Evolutionary conservation across 2,797 vertebrate genomes (phyloP).

Genomic region (Denticeps clupeoides): DNA sequence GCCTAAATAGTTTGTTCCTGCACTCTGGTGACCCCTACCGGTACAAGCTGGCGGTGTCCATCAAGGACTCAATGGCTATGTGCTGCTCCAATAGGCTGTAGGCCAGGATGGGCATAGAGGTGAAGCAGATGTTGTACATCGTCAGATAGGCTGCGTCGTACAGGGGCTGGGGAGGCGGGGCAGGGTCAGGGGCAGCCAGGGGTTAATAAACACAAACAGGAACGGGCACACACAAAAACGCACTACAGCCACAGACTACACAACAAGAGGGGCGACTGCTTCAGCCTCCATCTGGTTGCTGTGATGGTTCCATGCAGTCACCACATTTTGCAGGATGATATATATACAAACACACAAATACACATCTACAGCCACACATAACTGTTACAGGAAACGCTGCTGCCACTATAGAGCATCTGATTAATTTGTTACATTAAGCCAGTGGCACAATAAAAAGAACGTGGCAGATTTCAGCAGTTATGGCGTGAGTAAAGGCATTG

Average conservation of each 20-base stretch:
- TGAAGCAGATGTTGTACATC: conserved; percentile 99
- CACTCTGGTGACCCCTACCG: conserved; percentile 58
- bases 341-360: conserved; percentile 8
- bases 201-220: conserved; percentile 50
- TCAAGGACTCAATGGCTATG: conserved; percentile 74
- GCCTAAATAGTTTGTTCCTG: neutral
- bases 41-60: conserved; percentile 78
- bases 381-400: too few species aligned
- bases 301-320: conserved; percentile 7
- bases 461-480: too few species aligned
- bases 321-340: conserved; percentile 2
- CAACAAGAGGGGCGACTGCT: conserved; percentile 8
- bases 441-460: too few species aligned
- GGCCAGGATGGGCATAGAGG: conserved; percentile 92
- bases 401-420: too few species aligned
- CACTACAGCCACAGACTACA: neutral
- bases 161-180: conserved; percentile 69
- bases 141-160: conserved; percentile 96
- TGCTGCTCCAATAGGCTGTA: conserved; percentile 96
- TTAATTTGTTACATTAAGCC: too few species aligned
- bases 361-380: neutral
- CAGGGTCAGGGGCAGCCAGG: conserved; percentile 33
- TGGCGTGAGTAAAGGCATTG: too few species aligned
- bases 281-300: neutral
- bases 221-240: conserved; percentile 13